These are phyloP conservation scores for Parasteatoda tepidariorum DNA, from an alignment of 1,140 invertebrate species.

Conservation along the genomic window DNA sequence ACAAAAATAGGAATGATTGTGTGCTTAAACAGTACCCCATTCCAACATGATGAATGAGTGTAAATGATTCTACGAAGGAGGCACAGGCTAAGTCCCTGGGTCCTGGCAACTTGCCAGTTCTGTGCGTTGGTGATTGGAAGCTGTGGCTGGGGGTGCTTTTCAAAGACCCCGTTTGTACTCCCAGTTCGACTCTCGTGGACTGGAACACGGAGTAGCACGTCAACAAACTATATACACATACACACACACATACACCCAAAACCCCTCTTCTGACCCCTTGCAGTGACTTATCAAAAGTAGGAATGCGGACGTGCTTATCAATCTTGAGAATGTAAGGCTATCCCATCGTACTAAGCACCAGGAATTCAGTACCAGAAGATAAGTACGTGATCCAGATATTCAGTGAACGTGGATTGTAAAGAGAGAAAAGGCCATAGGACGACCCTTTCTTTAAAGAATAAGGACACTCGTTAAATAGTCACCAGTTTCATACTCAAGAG, in stretches of 20 bases:
- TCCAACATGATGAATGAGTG: slow-evolving; percentile 3
- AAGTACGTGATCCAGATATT: not conserved
- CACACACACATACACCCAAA: not conserved
- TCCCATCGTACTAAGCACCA: not conserved
- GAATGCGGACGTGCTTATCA: slow-evolving; percentile 50
- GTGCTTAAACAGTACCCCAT: not conserved
- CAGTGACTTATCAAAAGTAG: slow-evolving; percentile 30
- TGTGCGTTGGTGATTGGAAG: slow-evolving; percentile 60
- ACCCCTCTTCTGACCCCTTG: not conserved
- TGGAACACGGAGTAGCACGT: slow-evolving; percentile 43
- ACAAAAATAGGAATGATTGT: too few species aligned
- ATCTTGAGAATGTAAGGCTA: slow-evolving; percentile 54
- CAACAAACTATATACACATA: slow-evolving; percentile 14
- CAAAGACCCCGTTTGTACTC: slow-evolving; percentile 46
- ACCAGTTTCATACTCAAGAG: not conserved
- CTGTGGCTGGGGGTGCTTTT: slow-evolving; percentile 44
- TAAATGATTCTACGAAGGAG: slow-evolving; percentile 59
- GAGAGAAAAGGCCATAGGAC: not conserved
- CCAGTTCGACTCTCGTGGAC: slow-evolving; percentile 53
- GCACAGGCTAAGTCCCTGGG: slow-evolving; percentile 60
- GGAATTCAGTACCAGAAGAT: not conserved
- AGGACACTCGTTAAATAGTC: not conserved
- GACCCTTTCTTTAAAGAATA: not conserved
- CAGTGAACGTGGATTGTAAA: not conserved
- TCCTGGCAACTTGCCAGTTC: slow-evolving; percentile 47